Base-by-base conservation (phyloP, 2,888 invertebrate species). In the Axea sp. region DNA sequence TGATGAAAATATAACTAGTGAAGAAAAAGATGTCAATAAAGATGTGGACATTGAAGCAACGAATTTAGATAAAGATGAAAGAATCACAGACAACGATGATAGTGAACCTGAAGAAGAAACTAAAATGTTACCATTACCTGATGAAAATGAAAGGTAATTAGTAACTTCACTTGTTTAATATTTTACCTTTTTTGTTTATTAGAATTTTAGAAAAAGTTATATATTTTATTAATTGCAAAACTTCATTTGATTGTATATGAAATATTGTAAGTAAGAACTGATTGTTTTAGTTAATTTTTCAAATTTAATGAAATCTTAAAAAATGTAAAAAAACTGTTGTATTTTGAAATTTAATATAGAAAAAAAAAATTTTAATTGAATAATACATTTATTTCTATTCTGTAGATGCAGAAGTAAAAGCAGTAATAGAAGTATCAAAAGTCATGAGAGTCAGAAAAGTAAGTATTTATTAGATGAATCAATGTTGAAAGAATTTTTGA, bases 1-100 rank as follows among this genome's bases (percentile, higher is more conserved):
- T 22, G 86, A 86, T 9, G 87, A 84, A 3, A 83, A 85, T 77
- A 75, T 81, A 7, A 87, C 84, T 17, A 86, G 85, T 28, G 85
- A 82, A 8, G 82, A 81, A 60, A 82, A 82, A 1, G 80, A 78
- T 12, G 77, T 74, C 3, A 73, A 47, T 8, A 73, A 84, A 19
- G 79, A 81, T 9, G 62, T 76, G 17, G 84, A 84, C n/a, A 55
- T 83, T 3, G 84, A 85, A 49, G 72, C 59, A 1, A 81, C 73
- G 0, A 81, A 79, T 47, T 76, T 69, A n/a, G 82, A 78, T 1
- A 85, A 84, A 39, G 81, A 84, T 6, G 83, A 84, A 14, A 80
- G 80, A 14, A 81, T 83, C 9, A 85, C 81, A 22, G 81, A 84
- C 1, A 83, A 80, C 37, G 85, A 85, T 6, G 83, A 83, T 12